Evolutionary conservation across 2,797 vertebrate genomes (phyloP), one percentile per base, ranked within the genome.

Genomic region (Cryptoblepharus egeriae): DNA sequence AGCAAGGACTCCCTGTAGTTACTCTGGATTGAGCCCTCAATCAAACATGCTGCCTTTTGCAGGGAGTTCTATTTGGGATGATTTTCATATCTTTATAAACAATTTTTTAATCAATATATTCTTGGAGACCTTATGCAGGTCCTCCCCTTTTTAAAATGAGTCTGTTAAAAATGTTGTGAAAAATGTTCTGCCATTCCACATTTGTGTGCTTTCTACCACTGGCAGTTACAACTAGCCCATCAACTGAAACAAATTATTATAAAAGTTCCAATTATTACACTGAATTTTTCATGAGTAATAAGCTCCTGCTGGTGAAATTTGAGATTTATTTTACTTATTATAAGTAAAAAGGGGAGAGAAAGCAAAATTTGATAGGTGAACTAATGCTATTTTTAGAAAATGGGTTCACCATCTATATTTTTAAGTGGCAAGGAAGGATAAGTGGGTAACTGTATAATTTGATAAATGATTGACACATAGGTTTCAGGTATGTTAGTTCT

Each of bases 301-400:
- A 91, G 9, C 10, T 72, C 18, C 28, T 3, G 1, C 4, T 55
- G 0, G 80, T 79, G 30, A 86, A 35, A 86, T 83, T 85, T 85
- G 73, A 81, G 73, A 61, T 22, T n/a, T 11, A 49, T 82, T 88
- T 90, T 86, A 76, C 86, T 91, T 68, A 87, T 37, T 67, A 63
- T 52, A 8, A 65, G 52, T 79, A 83, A 87, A 39, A 68, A 71
- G 79, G 35, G 65, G 77, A 5, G 45, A 49, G 79, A n/a, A 55
- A 79, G 3, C 77, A 83, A 82, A 90, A 83, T 81, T 55, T 82
- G 71, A 78, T 55, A 85, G 45, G 68, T 88, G 88, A 28, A 83
- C 49, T 81, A 49, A 45, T 79, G 67, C 5, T 68, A 0, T 69
- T 81, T 24, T 88, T 78, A 57, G 6, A 80, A 77, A 77, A 77